Evolutionary conservation across 2,113 vertebrate genomes (phyloP).

Genomic region (Myocastor coypus): DNA sequence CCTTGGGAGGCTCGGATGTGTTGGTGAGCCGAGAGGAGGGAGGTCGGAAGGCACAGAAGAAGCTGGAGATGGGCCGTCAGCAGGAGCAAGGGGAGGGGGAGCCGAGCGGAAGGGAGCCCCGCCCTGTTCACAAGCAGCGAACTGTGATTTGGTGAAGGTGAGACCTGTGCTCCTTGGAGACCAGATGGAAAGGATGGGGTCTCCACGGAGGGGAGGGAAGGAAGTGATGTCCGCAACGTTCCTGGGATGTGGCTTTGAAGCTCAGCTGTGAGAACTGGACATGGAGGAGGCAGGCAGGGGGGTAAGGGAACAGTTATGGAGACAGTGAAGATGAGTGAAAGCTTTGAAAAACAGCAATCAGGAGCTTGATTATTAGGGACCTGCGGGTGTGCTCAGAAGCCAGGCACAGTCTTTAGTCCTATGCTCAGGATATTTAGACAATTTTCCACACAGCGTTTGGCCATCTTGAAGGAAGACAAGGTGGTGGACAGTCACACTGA

Average conservation of each 20-base stretch:
- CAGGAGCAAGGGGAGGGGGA: background rate
- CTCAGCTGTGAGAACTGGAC: background rate
- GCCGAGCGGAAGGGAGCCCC: background rate
- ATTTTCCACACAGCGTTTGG: background rate
- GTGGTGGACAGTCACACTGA: background rate
- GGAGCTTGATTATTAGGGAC: background rate
- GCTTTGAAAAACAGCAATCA: background rate
- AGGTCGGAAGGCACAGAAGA: background rate
- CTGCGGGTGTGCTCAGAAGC: background rate
- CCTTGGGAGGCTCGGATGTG: background rate
- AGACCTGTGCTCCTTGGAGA: background rate
- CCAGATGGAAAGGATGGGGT: background rate
- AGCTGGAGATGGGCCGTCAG: background rate
- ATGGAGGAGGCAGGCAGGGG: background rate
- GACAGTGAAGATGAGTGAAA: background rate
- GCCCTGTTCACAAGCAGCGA: fast-evolving
- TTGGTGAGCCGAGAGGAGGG: background rate
- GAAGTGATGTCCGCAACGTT: background rate
- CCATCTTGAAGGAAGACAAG: background rate
- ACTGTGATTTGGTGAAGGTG: background rate
- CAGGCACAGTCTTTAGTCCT: background rate
- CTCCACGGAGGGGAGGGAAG: background rate
- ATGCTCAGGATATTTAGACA: background rate
- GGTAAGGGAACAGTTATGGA: too few relatives aligned
- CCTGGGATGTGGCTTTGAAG: background rate